Evolutionary conservation across 2,888 invertebrate species (phyloP), one percentile per base, ranked within the genome.

Genomic region (Conchocele bisecta): DNA sequence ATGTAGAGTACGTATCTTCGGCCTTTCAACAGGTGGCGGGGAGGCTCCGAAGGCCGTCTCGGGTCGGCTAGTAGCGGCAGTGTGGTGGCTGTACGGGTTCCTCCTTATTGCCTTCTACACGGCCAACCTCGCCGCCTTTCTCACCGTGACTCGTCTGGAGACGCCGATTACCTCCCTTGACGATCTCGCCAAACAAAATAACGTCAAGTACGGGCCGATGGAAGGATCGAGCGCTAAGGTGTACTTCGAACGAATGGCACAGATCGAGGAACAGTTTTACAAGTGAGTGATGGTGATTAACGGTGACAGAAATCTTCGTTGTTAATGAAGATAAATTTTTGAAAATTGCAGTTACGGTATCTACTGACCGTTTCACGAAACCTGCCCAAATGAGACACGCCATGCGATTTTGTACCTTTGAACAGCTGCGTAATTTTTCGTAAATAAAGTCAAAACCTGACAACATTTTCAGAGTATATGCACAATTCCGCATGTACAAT

Each of bases 61-160:
- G 0, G 98, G 98, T 0, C 93, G 98, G 54, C 92, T 99, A 13
- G 95, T 99, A 0, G 98, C 98, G 0, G 98, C 98, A 1, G 98
- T 98, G 0, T 98, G 98, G 98, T 99, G 99, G 99, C 92, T 99
- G 26, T 99, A 99, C 92, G 98, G 98, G 0, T 99, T 99, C 91
- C 98, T 99, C 89, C 98, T 99, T 80, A 98, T 99, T 89, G 99
- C 99, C 3, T 98, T 98, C 0, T 99, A 99, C 92, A 99, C 99
- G 0, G 99, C 99, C 0, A 99, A 99, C 91, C 93, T 99, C 88
- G 99, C 99, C 1, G 99, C 99, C 0, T 99, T 98, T 90, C 93
- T 99, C 65, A 99, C 99, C 1, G 92, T 93, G 28, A 94, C 98
- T 26, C 94, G 98, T 20, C 93, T 98, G 88, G 98, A 98, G 85